These are phyloP conservation scores for Chamaetylas fuelleborni DNA, from an alignment of 2,113 vertebrate species.

Conservation along the genomic window DNA sequence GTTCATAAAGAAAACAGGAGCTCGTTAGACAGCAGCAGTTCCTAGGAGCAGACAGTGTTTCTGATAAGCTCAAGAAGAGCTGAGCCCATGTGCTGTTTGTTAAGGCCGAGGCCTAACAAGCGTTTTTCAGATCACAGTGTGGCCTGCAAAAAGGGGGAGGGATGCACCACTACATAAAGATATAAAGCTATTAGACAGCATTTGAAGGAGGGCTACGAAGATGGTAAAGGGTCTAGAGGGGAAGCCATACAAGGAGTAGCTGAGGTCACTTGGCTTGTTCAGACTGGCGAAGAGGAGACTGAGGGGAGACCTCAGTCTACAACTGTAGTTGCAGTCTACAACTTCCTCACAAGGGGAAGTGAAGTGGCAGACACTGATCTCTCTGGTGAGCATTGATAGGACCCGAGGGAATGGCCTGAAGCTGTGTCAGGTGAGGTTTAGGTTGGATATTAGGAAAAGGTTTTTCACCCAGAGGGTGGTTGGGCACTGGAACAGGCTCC, in stretches of 20 bases:
- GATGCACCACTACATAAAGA: neutral
- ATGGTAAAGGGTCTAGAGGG: neutral
- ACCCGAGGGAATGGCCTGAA: neutral
- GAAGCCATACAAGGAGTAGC: neutral
- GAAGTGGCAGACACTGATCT: neutral
- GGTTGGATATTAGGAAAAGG: neutral
- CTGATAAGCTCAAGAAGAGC: neutral
- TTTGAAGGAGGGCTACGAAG: neutral
- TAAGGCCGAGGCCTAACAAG: neutral
- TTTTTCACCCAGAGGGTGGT: neutral
- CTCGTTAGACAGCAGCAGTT: neutral
- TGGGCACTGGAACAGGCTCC: neutral
- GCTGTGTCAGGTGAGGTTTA: neutral
- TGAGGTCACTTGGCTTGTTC: neutral
- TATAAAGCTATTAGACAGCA: neutral
- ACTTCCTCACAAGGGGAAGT: neutral
- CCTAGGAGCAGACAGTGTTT: neutral
- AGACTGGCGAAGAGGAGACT: neutral
- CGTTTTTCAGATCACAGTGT: neutral
- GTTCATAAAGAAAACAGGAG: neutral
- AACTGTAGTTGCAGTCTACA: neutral
- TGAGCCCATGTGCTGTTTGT: neutral
- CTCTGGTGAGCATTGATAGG: neutral
- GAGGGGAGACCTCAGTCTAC: neutral
- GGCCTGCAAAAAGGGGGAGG: neutral